Evolutionary conservation across 2,113 vertebrate genomes (phyloP).

Genomic region (Phycodurus eques): DNA sequence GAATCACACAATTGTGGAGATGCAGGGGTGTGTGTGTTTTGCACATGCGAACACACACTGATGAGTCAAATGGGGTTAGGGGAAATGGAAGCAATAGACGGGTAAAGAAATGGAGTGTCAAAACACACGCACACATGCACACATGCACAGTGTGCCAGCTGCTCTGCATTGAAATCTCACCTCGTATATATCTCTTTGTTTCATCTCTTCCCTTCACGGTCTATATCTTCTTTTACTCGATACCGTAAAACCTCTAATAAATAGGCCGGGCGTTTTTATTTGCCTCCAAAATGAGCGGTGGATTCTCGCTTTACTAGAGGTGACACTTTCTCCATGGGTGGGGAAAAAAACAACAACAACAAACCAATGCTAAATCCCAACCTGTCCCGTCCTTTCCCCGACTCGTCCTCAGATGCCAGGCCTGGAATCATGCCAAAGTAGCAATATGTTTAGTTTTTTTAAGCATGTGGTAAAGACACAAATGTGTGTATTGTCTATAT

Average conservation of each 20-base stretch:
- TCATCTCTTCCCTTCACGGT: conserved; percentile 55
- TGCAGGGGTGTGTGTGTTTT: neutral
- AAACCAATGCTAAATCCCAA: conserved; percentile 42
- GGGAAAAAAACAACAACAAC: conserved; percentile 29
- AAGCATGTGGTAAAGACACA: neutral
- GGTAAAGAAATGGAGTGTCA: conserved; percentile 27
- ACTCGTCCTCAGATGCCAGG: conserved; percentile 29
- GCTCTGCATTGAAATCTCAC: conserved; percentile 49
- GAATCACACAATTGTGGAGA: conserved; percentile 38
- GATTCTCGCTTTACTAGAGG: conserved; percentile 28
- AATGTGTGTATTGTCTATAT: neutral
- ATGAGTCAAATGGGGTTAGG: conserved; percentile 9
- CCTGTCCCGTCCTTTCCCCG: neutral
- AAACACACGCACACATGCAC: neutral
- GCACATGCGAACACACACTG: neutral
- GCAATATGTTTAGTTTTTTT: conserved; percentile 42
- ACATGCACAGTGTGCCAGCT: conserved; percentile 39
- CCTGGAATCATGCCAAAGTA: conserved; percentile 47
- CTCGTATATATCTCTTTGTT: conserved; percentile 46
- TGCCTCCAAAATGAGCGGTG: conserved; percentile 40
- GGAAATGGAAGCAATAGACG: conserved; percentile 22
- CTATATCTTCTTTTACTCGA: conserved; percentile 64
- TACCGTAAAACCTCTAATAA: conserved; percentile 62
- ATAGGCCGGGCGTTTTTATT: conserved; percentile 51
- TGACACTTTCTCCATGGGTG: conserved; percentile 16